phyloP scores from a whole-genome alignment of 2,113 vertebrate species.

The Anguilla rostrata region DNA sequence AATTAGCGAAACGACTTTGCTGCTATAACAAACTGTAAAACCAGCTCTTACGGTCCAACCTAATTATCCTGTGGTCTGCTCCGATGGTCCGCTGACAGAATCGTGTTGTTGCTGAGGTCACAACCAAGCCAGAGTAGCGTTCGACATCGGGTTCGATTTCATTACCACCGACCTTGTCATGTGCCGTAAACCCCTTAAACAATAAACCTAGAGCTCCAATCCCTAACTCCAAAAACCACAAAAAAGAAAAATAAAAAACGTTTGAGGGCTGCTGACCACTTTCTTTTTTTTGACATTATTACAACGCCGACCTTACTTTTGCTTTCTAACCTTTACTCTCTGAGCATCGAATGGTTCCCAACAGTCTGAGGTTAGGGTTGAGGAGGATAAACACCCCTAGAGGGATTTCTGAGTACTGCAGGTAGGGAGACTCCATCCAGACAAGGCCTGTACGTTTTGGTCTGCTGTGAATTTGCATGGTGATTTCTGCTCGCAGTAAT shows the following conservation, averaged over 20 bases:
- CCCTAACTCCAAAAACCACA: background rate
- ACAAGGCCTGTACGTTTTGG: constrained; percentile 67
- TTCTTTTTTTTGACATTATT: background rate
- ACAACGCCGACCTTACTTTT: background rate
- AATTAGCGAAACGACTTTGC: background rate
- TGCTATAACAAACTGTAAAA: background rate
- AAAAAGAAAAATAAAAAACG: background rate
- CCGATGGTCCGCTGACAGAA: background rate
- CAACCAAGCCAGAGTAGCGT: background rate
- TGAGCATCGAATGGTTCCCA: background rate
- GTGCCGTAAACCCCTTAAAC: background rate
- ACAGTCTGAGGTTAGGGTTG: background rate
- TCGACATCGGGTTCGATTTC: background rate
- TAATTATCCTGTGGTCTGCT: background rate
- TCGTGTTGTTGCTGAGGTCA: background rate
- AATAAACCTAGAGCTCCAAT: background rate
- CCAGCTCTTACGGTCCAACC: background rate
- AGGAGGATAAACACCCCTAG: background rate
- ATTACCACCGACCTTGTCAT: background rate
- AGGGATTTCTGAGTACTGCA: constrained; percentile 39
- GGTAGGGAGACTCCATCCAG: constrained; percentile 27
- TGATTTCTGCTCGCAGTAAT: constrained; percentile 53
- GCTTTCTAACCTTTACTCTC: background rate
- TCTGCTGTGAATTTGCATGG: constrained; percentile 74
- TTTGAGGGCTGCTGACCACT: background rate